A percentile compares a stretch with the other conserved stretches of the same genome.
Evolutionary conservation across 2,888 invertebrate genomes (phyloP).

Genomic region (Tetranychus piercei): DNA sequence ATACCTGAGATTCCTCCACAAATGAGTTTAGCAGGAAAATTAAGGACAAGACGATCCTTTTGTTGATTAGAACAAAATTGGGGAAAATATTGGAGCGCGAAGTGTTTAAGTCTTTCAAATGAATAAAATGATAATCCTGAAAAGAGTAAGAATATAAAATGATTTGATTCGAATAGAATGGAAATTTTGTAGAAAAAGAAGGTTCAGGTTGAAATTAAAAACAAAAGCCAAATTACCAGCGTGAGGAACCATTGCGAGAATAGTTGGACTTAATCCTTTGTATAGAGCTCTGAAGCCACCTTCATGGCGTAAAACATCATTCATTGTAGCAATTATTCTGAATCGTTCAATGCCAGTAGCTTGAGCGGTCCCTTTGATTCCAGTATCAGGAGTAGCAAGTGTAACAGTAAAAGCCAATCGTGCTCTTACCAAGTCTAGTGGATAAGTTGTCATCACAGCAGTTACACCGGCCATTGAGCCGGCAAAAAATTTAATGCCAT

Average conservation of each 20-base stretch:
- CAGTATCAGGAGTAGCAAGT: not conserved
- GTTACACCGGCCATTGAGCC: constrained; percentile 68
- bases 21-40: constrained; percentile 57
- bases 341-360: not conserved
- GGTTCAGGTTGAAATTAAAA: not conserved
- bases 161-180: not conserved
- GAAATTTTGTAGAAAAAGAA: not conserved
- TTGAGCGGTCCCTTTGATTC: not conserved
- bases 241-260: constrained; percentile 73
- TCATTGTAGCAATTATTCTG: constrained; percentile 16
- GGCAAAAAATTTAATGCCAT: constrained; percentile 59
- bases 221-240: constrained; percentile 34
- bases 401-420: constrained; percentile 64
- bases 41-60: constrained; percentile 55
- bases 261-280: constrained; percentile 65
- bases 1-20: constrained; percentile 64
- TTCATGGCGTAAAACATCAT: constrained; percentile 40
- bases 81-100: constrained; percentile 41
- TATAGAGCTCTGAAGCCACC: constrained; percentile 63
- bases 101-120: constrained; percentile 64
- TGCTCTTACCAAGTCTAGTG: constrained; percentile 69
- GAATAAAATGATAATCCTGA: constrained; percentile 61
- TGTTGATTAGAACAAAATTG: constrained; percentile 19
- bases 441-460: constrained; percentile 68
- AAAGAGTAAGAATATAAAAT: not conserved